Conservation (phyloP, 2,888 invertebrate species). For the Odontomyia ornata region DNA sequence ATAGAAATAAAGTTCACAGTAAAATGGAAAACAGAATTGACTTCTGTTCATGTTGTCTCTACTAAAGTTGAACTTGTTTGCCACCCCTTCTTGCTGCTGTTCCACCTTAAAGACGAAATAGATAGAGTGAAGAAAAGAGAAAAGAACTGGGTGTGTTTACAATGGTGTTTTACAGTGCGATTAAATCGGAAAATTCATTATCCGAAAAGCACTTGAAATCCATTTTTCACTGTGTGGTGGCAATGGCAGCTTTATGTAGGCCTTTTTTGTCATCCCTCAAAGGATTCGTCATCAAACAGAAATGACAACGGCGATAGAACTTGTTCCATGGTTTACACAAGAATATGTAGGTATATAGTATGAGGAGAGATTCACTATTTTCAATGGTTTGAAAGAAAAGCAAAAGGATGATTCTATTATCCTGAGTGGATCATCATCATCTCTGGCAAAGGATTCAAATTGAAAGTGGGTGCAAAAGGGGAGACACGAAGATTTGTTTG, state of each 20-base stretch:
- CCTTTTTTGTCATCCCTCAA: neutral
- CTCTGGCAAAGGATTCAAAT: neutral
- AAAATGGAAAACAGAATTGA: slow-evolving; percentile 11
- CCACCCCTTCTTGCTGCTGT: neutral
- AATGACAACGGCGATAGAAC: neutral
- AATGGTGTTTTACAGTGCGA: slow-evolving; percentile 41
- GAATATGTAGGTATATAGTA: too few relatives aligned
- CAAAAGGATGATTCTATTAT: slow-evolving; percentile 26
- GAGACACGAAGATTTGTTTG: neutral
- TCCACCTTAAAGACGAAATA: neutral
- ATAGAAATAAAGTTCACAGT: neutral
- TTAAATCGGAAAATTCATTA: slow-evolving; percentile 53
- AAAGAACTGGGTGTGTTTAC: neutral
- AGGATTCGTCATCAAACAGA: too few relatives aligned
- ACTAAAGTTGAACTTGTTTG: neutral
- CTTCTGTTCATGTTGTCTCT: slow-evolving; percentile 43
- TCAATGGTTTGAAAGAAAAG: slow-evolving; percentile 28
- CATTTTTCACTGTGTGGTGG: slow-evolving; percentile 51
- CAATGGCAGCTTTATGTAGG: slow-evolving; percentile 14
- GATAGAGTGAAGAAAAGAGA: neutral
- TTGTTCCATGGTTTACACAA: too few relatives aligned
- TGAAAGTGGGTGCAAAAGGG: neutral
- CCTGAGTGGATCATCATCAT: neutral
- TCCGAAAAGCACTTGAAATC: slow-evolving; percentile 54
- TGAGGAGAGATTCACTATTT: neutral